phyloP scores from a whole-genome alignment of 2,888 invertebrate genomes.

The Hydropsyche betteni region DNA sequence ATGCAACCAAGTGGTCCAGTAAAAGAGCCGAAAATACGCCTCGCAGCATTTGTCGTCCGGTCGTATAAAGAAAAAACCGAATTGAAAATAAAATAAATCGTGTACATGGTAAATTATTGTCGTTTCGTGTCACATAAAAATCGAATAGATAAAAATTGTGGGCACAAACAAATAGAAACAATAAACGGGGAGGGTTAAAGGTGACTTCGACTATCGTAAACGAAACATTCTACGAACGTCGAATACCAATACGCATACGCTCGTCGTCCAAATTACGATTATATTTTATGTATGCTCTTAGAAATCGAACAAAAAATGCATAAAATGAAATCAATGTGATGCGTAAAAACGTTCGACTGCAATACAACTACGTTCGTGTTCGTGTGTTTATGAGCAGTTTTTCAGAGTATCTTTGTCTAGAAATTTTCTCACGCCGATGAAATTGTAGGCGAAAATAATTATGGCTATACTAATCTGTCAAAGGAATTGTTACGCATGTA shows the following conservation, averaged over 20 bases:
- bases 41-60: not conserved
- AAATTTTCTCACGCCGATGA: too few species aligned
- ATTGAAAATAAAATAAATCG: slow-evolving; percentile 49
- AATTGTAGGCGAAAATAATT: too few species aligned
- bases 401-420: too few species aligned
- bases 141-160: slow-evolving; percentile 52
- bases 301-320: too few species aligned
- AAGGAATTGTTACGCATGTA: too few species aligned
- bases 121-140: slow-evolving; percentile 51
- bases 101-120: slow-evolving; percentile 51
- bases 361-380: too few species aligned
- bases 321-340: too few species aligned
- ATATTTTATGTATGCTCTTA: too few species aligned
- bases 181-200: slow-evolving; percentile 50
- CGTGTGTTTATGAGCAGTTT: too few species aligned
- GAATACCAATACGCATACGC: slow-evolving; percentile 11
- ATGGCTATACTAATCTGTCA: too few species aligned
- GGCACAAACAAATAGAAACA: slow-evolving; percentile 51
- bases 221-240: slow-evolving; percentile 3
- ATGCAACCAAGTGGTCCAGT: slow-evolving; percentile 12
- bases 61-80: slow-evolving; percentile 37
- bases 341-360: too few species aligned
- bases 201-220: slow-evolving; percentile 41
- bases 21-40: too few species aligned
- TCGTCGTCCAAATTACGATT: slow-evolving; percentile 13